Percentiles rank a stretch among this genome's conserved stretches.
phyloP scores from a whole-genome alignment of 2,888 invertebrate genomes.

The Entomobrya multifasciata region DNA sequence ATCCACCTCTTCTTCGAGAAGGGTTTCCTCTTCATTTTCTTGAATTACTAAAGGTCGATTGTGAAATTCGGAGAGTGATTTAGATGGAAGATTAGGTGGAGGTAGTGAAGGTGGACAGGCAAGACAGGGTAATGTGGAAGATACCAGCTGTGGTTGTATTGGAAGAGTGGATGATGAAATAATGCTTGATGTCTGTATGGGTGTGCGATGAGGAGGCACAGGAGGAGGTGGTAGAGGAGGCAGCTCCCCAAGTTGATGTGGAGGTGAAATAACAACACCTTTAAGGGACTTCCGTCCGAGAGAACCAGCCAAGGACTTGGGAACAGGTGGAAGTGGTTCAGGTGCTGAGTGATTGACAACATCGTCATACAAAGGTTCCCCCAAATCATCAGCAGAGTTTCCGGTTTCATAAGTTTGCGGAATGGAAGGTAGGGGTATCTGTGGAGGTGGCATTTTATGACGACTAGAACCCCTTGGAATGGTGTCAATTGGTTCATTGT shows the following conservation, averaged over 20 bases:
- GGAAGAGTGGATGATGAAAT: conserved; percentile 14
- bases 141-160: conserved; percentile 51
- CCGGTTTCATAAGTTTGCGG: no score
- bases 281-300: conserved; percentile 50
- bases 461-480: conserved; percentile 13
- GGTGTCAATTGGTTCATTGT: conserved; percentile 74
- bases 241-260: conserved; percentile 58
- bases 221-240: conserved; percentile 68
- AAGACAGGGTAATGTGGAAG: conserved; percentile 71
- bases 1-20: conserved; percentile 71
- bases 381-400: conserved; percentile 21
- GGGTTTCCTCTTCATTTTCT: conserved; percentile 56
- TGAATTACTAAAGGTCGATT: conserved; percentile 73
- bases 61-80: conserved; percentile 73
- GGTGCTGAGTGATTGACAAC: conserved; percentile 68
- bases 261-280: conserved; percentile 23
- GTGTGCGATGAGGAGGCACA: conserved; percentile 60
- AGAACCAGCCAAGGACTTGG: conserved; percentile 21
- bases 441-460: neutral
- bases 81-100: conserved; percentile 75
- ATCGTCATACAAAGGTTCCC: conserved; percentile 78
- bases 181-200: neutral
- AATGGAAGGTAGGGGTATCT: conserved; percentile 48
- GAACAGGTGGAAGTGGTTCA: conserved; percentile 26
- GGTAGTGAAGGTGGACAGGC: conserved; percentile 74